Evolutionary conservation across 2,888 invertebrate genomes (phyloP).

Genomic region (Cistogaster globosa): DNA sequence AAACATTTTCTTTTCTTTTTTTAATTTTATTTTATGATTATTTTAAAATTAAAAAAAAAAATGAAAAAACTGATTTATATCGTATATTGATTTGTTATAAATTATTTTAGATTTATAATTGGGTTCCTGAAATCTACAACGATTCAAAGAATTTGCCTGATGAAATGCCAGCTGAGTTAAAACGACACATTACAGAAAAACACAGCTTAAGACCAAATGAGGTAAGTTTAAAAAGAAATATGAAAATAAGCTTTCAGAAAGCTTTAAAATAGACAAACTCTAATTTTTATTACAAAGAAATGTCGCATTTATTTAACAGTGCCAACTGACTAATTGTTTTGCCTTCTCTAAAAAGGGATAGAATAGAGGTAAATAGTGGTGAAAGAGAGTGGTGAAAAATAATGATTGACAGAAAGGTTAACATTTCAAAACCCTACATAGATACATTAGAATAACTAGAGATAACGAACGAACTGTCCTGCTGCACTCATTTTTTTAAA

Average conservation of each 20-base stretch:
- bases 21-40: background rate
- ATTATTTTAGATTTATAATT: constrained; percentile 90
- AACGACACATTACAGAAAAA: constrained; percentile 86
- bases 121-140: constrained; percentile 92
- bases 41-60: background rate
- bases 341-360: no score
- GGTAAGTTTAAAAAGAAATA: constrained; percentile 76
- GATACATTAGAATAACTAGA: no score
- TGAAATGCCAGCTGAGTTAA: constrained; percentile 90
- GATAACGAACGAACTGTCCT: no score
- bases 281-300: no score
- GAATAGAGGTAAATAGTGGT: no score
- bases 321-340: no score
- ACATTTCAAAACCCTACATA: no score
- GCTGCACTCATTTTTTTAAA: no score
- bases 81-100: background rate
- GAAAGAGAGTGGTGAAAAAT: no score
- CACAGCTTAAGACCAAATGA: constrained; percentile 82
- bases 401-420: no score
- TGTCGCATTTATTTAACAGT: no score
- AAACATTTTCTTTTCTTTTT: background rate
- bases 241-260: background rate
- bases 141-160: constrained; percentile 87
- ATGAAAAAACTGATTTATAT: background rate
- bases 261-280: background rate